Evolutionary conservation across 2,888 invertebrate genomes (phyloP), one percentile per base, ranked within the genome.

Genomic region (Isoperla grammatica): DNA sequence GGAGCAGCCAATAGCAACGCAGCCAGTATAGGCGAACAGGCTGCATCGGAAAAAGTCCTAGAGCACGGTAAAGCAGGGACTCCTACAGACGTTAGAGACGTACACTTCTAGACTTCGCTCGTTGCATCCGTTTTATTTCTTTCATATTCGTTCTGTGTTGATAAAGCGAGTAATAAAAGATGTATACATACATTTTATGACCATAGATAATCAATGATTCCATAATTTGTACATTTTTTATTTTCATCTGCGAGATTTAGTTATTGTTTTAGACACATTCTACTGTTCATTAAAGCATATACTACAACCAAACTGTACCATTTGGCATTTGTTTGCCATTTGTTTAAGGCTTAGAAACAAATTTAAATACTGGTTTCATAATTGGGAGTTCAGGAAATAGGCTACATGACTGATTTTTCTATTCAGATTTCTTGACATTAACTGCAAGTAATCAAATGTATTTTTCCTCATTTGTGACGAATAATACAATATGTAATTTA

Each of bases 61-160:
- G 82, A 83, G 66, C 85, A 85, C 76, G 84, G 82, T 75, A 86
- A 85, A 74, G 87, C 90, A 67, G 84, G 85, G 67, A 90, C 90
- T 57, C 90, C 91, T 68, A 91, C 90, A 68, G 92, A 93, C 75
- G 87, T 91, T 68, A 82, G 89, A 69, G 89, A 92, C 75, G 85
- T 92, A 66, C 85, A 88, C 75, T 90, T 89, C 78, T 88, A 64
- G 64, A n/a, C 15, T 15, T n/a, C n/a, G n/a, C 15, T 15, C 13
- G 20, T 17, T 11, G 9, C 50, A 50, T 22, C 19, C 12, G 1
- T 13, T 17, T 22, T 49, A 15, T 17, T 46, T 2, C 13, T 6
- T 49, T 49, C 49, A 6, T 43, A 17, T 12, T 19, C 43, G 2
- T 43, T 11, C 35, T 6, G 15, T 53, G 2, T 19, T 17, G 9